These are phyloP conservation scores for Tyto alba DNA, from an alignment of 2,113 vertebrate species.

Conservation along the genomic window DNA sequence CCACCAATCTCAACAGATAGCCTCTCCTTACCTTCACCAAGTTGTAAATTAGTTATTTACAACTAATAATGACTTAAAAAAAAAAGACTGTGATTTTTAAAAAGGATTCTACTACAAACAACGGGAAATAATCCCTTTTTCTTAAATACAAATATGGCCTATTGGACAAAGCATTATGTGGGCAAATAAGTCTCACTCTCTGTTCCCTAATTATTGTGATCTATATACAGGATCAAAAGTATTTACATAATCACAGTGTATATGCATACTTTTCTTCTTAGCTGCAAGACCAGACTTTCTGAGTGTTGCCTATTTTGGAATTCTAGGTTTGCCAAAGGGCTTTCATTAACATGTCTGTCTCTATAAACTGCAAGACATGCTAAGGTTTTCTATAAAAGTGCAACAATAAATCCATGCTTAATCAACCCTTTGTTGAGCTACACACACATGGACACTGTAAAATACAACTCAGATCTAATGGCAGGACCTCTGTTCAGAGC, in stretches of 20 bases:
- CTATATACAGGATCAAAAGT: background rate
- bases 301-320: slow-evolving; percentile 9
- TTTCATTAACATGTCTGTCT: slow-evolving; percentile 36
- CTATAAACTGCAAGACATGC: slow-evolving; percentile 28
- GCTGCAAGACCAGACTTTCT: background rate
- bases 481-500: background rate
- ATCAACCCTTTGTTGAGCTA: slow-evolving; percentile 37
- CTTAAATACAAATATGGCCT: background rate
- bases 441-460: slow-evolving; percentile 37
- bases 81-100: background rate
- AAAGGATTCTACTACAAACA: background rate
- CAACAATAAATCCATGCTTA: slow-evolving; percentile 49
- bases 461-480: slow-evolving; percentile 14
- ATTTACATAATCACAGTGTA: background rate
- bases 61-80: too few relatives aligned
- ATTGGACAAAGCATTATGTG: background rate
- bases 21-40: background rate
- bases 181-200: background rate
- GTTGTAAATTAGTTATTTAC: background rate
- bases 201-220: background rate
- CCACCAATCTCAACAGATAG: background rate
- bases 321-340: background rate
- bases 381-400: slow-evolving; percentile 35
- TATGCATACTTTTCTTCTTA: background rate
- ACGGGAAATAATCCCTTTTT: background rate